Conservation (phyloP, 2,888 invertebrate genomes). For the Coenonympha glycerion region DNA sequence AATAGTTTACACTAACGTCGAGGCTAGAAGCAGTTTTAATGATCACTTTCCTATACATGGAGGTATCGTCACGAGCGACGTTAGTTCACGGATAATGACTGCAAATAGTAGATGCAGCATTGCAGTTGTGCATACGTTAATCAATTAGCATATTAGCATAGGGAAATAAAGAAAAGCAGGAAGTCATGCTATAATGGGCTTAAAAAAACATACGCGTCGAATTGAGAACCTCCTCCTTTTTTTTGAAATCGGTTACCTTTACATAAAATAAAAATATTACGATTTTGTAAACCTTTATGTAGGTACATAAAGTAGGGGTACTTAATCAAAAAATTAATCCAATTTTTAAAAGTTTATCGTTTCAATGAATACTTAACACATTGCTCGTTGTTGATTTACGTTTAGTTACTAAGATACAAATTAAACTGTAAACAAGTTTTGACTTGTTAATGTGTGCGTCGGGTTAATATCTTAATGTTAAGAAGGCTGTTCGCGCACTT, state of each 20-base stretch:
- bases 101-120: constrained; percentile 24
- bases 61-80: constrained; percentile 23
- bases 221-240: too few species aligned
- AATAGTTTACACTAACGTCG: constrained; percentile 13
- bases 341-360: too few species aligned
- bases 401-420: constrained; percentile 3
- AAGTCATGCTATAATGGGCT: constrained; percentile 16
- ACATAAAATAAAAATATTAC: too few species aligned
- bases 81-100: constrained; percentile 24
- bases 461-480: constrained; percentile 46
- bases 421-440: constrained; percentile 14
- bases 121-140: constrained; percentile 19
- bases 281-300: too few species aligned
- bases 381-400: constrained; percentile 11
- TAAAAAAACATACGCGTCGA: too few species aligned
- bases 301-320: too few species aligned
- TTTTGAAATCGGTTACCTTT: too few species aligned
- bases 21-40: constrained; percentile 18
- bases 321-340: too few species aligned
- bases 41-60: constrained; percentile 27
- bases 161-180: constrained; percentile 17
- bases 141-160: constrained; percentile 23
- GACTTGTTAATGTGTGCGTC: constrained; percentile 36
- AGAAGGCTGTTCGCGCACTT: constrained; percentile 55
- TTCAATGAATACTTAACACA: too few species aligned